Conservation (phyloP, 2,113 vertebrate species). For the Cryptotis parvus region DNA sequence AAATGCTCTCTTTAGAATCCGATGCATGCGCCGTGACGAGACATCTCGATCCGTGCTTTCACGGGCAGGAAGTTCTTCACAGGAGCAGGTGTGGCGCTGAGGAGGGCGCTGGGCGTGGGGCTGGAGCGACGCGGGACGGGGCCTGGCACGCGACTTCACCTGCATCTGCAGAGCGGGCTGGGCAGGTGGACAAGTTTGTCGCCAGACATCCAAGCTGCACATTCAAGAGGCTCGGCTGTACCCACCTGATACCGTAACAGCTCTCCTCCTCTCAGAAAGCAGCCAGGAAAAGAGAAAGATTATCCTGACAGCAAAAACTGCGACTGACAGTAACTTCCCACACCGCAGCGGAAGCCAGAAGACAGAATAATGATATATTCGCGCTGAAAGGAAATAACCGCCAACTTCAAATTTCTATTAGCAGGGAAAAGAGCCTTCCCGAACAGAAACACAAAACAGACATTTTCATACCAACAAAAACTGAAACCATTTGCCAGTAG, state of each 20-base stretch:
- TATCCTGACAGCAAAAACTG: slow-evolving; percentile 40
- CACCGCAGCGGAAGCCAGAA: slow-evolving; percentile 38
- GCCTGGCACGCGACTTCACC: no score
- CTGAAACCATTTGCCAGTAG: not conserved
- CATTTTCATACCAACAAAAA: slow-evolving; percentile 13
- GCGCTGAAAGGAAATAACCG: slow-evolving; percentile 25
- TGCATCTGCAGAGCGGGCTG: no score
- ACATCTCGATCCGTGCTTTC: no score
- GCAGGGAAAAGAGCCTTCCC: not conserved
- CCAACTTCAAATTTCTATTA: slow-evolving; percentile 11
- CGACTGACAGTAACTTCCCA: slow-evolving; percentile 25
- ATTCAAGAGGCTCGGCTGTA: not conserved
- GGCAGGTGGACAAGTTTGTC: not conserved
- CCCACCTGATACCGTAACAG: slow-evolving; percentile 20
- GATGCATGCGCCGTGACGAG: no score
- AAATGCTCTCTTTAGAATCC: not conserved
- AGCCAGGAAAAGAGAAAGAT: slow-evolving; percentile 33
- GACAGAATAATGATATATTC: slow-evolving; percentile 37
- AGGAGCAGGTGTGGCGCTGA: no score
- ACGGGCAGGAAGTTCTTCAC: not conserved
- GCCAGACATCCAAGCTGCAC: not conserved
- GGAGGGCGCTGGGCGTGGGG: no score
- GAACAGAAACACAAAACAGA: not conserved
- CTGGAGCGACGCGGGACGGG: not conserved
- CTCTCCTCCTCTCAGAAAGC: not conserved